Evolutionary conservation across 53 echinoderm and acorn worm genomes (phyloP), one percentile per base, ranked within the genome.

Genomic region (Patiria pectinifera): DNA sequence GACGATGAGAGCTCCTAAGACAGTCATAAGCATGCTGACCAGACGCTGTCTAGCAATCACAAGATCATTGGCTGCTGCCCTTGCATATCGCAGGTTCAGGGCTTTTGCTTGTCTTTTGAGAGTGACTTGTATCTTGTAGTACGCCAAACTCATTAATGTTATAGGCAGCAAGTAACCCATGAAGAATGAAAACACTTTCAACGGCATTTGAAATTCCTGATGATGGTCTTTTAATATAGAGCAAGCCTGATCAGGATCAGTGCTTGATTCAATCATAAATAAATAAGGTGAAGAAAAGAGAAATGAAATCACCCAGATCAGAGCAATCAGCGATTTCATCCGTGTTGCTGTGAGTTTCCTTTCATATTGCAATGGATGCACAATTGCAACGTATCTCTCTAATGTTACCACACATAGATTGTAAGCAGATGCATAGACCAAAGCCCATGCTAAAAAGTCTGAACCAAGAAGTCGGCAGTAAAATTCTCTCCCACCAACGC

Each of bases 391-490:
- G 46, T 89, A 89, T 19, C 89, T 78, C 25, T 89, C 89, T 44
- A 79, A 66, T 15, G 89, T 89, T 60, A 89, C 69, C 62, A 89
- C 24, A 61, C 89, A 89, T 11, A 89, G 89, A 89, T 59, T 79
- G 66, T 69, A 89, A 58, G 89, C 24, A 15, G 89, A 60, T 3
- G n/a, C 26, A 60, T 80, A 63, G 80, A 62, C 2, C 1, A 45
- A 13, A 11, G 26, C n/a, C 66, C 48, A 23, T 9, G 45, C 47
- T 25, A 79, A 5, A n/a, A 59, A 89, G 2, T 6, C 5, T 44
- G 35, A 47, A 9, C 9, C 19, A 5, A 80, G 25, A 14, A 89
- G 66, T 6, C 89, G 66, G 45, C 89, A 89, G 48, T 45, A 69
- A 48, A 89, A 2, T 43, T 80, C 21, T 15, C 69, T 79, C 63